Evolutionary conservation across 2,888 invertebrate genomes (phyloP), one percentile per base, ranked within the genome.

Genomic region (Hypomecis atomaria): DNA sequence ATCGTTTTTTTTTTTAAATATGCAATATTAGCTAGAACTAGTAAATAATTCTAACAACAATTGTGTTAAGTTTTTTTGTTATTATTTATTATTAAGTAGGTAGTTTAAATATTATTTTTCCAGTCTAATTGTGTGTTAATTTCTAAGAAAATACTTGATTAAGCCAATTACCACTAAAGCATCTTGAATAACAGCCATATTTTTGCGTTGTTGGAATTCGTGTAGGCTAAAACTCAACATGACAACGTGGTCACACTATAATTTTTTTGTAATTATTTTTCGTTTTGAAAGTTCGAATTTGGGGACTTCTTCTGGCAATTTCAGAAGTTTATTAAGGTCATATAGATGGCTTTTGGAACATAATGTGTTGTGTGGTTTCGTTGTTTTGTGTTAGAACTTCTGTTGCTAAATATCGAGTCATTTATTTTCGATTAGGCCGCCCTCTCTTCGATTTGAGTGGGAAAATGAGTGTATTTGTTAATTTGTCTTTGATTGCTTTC

Each of bases 241-340:
- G 7, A 13, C 11, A 38, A 50, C 11, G 37, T 13, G 3, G 38
- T 38, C 50, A n/a, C 8, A 38, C 0, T 7, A 8, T 43, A 79
- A 77, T 75, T 80, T 79, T 79, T 45, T 74, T 75, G 77, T 77
- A 78, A 79, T 78, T 78, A 79, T 75, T 77, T 77, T 77, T 66
- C 67, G 71, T 72, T 74, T 67, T 49, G 60, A 65, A 62, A 69
- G 65, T 68, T 65, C 65, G n/a, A 50, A 55, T 37, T 56, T 37
- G 56, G 45, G 13, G 47, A 50, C 44, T 50, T 62, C 34, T 68
- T 67, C 62, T 34, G 48, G 57, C 53, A 53, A 67, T 76, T 68
- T 76, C 49, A 49, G 44, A 56, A n/a, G 53, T 61, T 52, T 65
- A 68, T 71, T 70, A 67, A 54, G 63, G 71, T 71, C 68, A 64